A percentile compares a stretch with the other conserved stretches of the same genome.
Conservation (phyloP, 2,113 vertebrate genomes). For the Accipiter virgatus region DNA sequence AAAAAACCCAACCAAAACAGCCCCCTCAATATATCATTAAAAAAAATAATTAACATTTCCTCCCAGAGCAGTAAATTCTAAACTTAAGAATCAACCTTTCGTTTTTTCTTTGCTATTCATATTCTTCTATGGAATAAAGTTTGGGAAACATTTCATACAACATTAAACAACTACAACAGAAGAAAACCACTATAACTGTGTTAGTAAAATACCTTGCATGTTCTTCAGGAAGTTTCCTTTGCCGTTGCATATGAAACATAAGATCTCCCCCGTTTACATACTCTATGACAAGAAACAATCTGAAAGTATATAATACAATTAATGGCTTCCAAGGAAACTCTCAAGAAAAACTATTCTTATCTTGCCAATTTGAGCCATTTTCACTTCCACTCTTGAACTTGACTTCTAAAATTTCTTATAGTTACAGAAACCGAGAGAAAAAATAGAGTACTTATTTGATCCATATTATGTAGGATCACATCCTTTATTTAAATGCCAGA, state of each 20-base stretch:
- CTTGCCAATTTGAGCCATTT: neutral
- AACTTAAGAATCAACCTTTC: neutral
- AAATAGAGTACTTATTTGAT: neutral
- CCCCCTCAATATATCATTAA: neutral
- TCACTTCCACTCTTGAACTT: neutral
- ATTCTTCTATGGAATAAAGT: neutral
- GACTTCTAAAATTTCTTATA: neutral
- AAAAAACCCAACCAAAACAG: no score
- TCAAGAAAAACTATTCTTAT: neutral
- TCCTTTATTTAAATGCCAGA: neutral
- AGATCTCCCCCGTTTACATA: constrained; percentile 97
- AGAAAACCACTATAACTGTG: accelerated
- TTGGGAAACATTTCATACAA: neutral
- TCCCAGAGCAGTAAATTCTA: no score
- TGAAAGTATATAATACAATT: constrained; percentile 54
- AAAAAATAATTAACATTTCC: neutral
- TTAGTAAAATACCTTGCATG: constrained; percentile 84
- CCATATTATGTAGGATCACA: neutral
- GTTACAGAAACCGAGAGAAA: neutral
- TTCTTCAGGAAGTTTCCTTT: constrained; percentile 95
- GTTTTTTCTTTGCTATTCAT: neutral
- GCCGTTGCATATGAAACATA: constrained; percentile 99
- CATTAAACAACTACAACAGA: neutral
- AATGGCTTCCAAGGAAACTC: neutral
- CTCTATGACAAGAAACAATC: constrained; percentile 96